phyloP scores from a whole-genome alignment of 2,888 invertebrate species.

The Drosophila pullipes region DNA sequence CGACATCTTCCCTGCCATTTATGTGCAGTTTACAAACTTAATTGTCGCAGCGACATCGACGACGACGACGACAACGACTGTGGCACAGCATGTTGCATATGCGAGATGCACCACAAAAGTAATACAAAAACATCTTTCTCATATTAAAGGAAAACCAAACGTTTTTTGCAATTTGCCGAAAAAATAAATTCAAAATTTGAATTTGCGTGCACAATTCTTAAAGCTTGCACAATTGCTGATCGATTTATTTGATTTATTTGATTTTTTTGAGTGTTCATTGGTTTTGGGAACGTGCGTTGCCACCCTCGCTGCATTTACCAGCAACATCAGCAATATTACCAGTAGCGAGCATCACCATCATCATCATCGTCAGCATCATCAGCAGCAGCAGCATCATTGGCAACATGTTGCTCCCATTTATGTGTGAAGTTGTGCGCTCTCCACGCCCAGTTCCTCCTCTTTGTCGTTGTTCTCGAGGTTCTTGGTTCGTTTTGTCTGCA shows the following conservation, averaged over 20 bases:
- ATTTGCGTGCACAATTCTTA: neutral
- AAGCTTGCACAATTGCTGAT: neutral
- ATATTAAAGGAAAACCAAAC: neutral
- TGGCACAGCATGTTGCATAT: slow-evolving; percentile 65
- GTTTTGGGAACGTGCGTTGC: slow-evolving; percentile 4
- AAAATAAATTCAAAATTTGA: neutral
- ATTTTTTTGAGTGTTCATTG: neutral
- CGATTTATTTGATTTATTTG: neutral
- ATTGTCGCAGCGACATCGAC: slow-evolving; percentile 62
- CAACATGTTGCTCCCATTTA: slow-evolving; percentile 80
- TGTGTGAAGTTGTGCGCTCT: slow-evolving; percentile 72
- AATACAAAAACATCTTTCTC: neutral
- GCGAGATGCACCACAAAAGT: slow-evolving; percentile 38
- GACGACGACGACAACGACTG: slow-evolving; percentile 22
- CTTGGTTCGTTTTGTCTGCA: slow-evolving; percentile 52
- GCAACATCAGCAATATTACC: slow-evolving; percentile 30
- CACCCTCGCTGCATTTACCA: slow-evolving; percentile 39
- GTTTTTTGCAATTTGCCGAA: neutral
- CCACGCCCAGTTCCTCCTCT: slow-evolving; percentile 63
- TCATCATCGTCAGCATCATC: slow-evolving; percentile 36
- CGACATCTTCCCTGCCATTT: slow-evolving; percentile 76
- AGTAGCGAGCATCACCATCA: slow-evolving; percentile 42
- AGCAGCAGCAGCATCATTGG: slow-evolving; percentile 36
- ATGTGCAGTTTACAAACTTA: slow-evolving; percentile 78
- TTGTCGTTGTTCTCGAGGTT: slow-evolving; percentile 41